Evolutionary conservation across 2,888 invertebrate species (phyloP).

Genomic region (Neoaliturus tenellus): DNA sequence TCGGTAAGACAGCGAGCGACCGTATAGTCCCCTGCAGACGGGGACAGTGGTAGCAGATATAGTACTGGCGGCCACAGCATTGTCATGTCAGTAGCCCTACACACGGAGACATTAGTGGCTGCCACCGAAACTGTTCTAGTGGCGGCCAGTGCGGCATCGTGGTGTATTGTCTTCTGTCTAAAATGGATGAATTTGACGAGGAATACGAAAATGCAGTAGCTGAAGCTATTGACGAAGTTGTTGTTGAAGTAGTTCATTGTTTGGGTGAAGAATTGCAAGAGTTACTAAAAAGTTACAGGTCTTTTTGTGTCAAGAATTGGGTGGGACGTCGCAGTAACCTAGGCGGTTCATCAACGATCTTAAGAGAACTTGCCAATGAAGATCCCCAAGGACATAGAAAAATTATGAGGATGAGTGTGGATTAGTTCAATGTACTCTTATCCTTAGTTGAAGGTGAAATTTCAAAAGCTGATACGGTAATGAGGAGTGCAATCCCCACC

Average conservation of each 20-base stretch:
- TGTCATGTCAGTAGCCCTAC: not conserved
- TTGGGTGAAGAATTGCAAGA: no score
- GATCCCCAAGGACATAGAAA: not conserved
- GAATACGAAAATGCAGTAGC: no score
- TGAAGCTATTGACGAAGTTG: not conserved
- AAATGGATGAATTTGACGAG: not conserved
- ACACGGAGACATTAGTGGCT: constrained; percentile 29
- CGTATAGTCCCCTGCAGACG: no score
- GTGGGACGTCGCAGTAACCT: no score
- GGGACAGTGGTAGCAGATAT: not conserved
- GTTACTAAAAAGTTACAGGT: no score
- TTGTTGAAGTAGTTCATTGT: no score
- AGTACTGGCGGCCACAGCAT: not conserved
- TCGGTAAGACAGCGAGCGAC: no score
- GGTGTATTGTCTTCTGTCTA: not conserved
- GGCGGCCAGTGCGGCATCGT: not conserved
- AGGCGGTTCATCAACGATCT: no score
- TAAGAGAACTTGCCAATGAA: no score
- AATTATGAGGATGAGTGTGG: not conserved
- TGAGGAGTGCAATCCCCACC: constrained; percentile 10
- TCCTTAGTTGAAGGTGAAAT: not conserved
- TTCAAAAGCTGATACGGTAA: not conserved
- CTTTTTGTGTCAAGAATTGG: no score
- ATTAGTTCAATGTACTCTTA: not conserved
- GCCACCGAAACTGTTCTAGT: not conserved